Conservation (phyloP, 2,888 invertebrate species). For the Sphaerophoria rueppellii region DNA sequence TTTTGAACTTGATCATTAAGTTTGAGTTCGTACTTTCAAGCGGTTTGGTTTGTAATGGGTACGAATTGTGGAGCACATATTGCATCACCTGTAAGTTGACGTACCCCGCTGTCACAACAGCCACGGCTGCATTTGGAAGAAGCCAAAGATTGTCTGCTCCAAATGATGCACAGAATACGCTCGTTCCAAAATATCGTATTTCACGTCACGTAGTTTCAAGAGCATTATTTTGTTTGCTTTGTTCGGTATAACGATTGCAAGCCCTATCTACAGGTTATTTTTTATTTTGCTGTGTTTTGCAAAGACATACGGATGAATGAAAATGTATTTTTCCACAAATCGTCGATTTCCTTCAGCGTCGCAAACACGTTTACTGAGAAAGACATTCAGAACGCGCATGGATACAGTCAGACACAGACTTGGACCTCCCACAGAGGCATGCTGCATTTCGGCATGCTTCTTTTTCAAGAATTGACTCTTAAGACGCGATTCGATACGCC, state of each 20-base stretch:
- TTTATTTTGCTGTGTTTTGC: conserved; percentile 19
- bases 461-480: too few relatives aligned
- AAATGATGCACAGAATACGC: conserved; percentile 66
- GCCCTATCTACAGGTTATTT: conserved; percentile 22
- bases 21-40: conserved; percentile 25
- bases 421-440: too few relatives aligned
- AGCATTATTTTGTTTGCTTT: background rate
- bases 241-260: conserved; percentile 34
- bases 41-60: conserved; percentile 28
- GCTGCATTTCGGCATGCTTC: too few relatives aligned
- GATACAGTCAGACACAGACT: too few relatives aligned
- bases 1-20: conserved; percentile 15
- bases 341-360: conserved; percentile 45
- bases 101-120: conserved; percentile 60
- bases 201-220: conserved; percentile 64
- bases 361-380: background rate
- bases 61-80: conserved; percentile 32
- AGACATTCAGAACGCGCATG: too few relatives aligned
- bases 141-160: background rate
- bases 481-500: too few relatives aligned
- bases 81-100: conserved; percentile 69
- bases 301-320: conserved; percentile 44
- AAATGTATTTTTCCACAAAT: conserved; percentile 57
- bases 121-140: background rate
- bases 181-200: conserved; percentile 70